A percentile compares a stretch with the other conserved stretches of the same genome.
Evolutionary conservation across 2,113 vertebrate species (phyloP).

Genomic region (Neopipo cinnamomea): DNA sequence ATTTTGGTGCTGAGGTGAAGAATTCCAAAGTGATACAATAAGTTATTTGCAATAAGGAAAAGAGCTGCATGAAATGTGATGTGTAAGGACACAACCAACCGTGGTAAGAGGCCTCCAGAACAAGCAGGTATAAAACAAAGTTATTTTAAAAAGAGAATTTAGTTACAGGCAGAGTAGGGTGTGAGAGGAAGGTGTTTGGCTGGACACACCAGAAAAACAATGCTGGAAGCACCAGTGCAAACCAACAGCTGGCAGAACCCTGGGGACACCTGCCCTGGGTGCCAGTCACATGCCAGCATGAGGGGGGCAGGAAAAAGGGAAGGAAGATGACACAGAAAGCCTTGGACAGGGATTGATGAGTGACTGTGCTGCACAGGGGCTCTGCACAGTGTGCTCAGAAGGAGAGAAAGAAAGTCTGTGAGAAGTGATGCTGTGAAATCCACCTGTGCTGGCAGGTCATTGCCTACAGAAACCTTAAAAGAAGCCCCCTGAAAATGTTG

Average conservation of each 20-base stretch:
- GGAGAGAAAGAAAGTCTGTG: background rate
- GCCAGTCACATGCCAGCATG: rapidly evolving
- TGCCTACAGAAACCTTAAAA: background rate
- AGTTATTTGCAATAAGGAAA: background rate
- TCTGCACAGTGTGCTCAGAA: background rate
- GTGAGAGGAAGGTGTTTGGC: background rate
- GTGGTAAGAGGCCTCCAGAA: background rate
- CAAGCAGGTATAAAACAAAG: background rate
- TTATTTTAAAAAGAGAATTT: background rate
- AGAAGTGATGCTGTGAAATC: background rate
- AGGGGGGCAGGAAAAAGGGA: background rate
- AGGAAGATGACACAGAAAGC: background rate
- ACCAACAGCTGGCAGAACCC: background rate
- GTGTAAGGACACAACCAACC: background rate
- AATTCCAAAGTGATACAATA: background rate
- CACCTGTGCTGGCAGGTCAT: background rate
- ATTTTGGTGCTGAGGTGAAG: background rate
- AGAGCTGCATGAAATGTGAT: background rate
- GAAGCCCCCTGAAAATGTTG: background rate
- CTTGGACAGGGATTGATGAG: background rate
- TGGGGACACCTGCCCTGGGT: background rate
- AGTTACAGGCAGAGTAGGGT: background rate
- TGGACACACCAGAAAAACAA: background rate
- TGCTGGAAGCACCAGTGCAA: background rate
- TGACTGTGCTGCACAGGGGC: background rate